Evolutionary conservation across 2,113 vertebrate species (phyloP).

Genomic region (Geococcyx californianus): DNA sequence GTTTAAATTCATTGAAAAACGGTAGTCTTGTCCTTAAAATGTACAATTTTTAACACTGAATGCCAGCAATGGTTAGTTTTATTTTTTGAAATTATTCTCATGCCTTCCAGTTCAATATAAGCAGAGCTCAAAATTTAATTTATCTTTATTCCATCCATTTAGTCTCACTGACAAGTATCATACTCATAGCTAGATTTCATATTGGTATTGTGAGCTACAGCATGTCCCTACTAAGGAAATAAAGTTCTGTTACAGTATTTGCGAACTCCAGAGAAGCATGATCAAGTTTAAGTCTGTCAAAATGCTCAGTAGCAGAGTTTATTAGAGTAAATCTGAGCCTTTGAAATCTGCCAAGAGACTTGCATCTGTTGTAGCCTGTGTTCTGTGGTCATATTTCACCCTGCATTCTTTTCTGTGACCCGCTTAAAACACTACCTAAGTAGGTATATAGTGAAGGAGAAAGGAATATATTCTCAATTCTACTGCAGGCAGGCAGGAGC

Average conservation of each 20-base stretch:
- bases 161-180: neutral
- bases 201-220: neutral
- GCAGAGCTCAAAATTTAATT: neutral
- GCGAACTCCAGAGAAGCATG: neutral
- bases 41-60: neutral
- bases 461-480: neutral
- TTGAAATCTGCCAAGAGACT: neutral
- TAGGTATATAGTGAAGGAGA: neutral
- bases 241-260: neutral
- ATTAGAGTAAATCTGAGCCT: neutral
- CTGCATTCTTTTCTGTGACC: neutral
- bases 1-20: neutral
- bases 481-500: neutral
- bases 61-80: neutral
- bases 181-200: neutral
- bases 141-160: neutral
- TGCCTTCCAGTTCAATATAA: neutral
- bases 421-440: neutral
- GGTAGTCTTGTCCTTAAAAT: neutral
- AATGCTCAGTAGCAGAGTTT: neutral
- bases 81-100: neutral
- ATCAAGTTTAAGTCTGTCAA: neutral
- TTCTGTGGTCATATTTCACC: neutral
- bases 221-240: neutral
- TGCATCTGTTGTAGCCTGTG: rapidly evolving